Percentiles rank a stretch among this genome's conserved stretches.
phyloP scores from a whole-genome alignment of 2,113 vertebrate genomes.

The Oncorhynchus keta region DNA sequence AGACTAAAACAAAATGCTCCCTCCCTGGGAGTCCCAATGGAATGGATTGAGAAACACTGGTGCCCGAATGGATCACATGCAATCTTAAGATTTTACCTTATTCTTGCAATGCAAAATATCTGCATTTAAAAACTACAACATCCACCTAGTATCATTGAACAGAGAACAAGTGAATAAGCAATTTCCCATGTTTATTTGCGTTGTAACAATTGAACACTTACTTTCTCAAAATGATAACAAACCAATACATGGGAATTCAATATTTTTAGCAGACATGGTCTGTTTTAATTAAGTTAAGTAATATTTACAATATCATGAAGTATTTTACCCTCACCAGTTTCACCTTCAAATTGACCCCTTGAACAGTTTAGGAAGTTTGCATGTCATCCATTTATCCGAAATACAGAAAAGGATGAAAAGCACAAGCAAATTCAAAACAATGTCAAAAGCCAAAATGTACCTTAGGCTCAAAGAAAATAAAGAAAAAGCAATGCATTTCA shows the following conservation, averaged over 20 bases:
- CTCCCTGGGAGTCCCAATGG: too few species aligned
- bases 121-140: neutral
- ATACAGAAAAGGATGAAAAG: neutral
- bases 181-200: constrained; percentile 43
- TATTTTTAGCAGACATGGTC: constrained; percentile 8
- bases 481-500: neutral
- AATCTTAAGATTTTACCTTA: neutral
- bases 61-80: neutral
- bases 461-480: neutral
- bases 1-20: too few species aligned
- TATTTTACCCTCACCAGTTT: neutral
- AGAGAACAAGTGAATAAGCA: constrained; percentile 10
- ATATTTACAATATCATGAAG: constrained; percentile 19
- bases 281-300: constrained; percentile 14
- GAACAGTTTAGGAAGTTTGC: neutral
- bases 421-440: neutral
- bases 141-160: neutral
- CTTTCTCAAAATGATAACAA: constrained; percentile 5
- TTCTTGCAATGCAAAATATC: neutral
- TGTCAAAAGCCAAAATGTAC: neutral
- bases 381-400: neutral
- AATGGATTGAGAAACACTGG: too few species aligned
- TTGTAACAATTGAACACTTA: constrained; percentile 24
- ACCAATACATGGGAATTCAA: constrained; percentile 7
- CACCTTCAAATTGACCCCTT: neutral